Evolutionary conservation across 2,113 vertebrate genomes (phyloP).

Genomic region (Paradoxurus hermaphroditus): DNA sequence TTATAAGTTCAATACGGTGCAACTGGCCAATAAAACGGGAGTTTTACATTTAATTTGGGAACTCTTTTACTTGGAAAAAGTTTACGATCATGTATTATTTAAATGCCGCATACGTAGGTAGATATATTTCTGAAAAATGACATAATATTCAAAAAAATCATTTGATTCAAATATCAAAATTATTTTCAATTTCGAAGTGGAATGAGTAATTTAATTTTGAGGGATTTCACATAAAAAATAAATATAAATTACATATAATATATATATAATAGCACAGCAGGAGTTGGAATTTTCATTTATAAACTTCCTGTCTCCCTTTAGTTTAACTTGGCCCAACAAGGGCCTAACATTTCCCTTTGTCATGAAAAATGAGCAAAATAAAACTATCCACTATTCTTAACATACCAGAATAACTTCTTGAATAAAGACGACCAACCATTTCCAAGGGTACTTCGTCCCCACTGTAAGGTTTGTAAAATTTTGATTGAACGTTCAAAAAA

Average conservation of each 20-base stretch:
- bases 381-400: not conserved
- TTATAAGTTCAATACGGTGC: slow-evolving; percentile 24
- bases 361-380: not conserved
- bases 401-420: not conserved
- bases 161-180: slow-evolving; percentile 25
- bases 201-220: not conserved
- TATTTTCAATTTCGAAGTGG: slow-evolving; percentile 26
- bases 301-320: not conserved
- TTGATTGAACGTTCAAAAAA: not conserved
- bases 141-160: slow-evolving; percentile 7
- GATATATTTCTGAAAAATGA: slow-evolving; percentile 2
- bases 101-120: not conserved
- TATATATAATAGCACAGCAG: not conserved
- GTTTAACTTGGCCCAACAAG: not conserved
- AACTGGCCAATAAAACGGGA: not conserved
- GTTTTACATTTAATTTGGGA: not conserved
- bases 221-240: not conserved
- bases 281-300: not conserved
- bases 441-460: not conserved
- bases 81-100: not conserved
- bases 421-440: not conserved
- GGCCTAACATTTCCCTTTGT: not conserved
- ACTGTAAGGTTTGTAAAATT: not conserved
- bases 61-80: not conserved
- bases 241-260: too few relatives aligned